Percentiles rank a stretch among this genome's conserved stretches.
Evolutionary conservation across 2,888 invertebrate genomes (phyloP).

Genomic region (Idaea straminata): DNA sequence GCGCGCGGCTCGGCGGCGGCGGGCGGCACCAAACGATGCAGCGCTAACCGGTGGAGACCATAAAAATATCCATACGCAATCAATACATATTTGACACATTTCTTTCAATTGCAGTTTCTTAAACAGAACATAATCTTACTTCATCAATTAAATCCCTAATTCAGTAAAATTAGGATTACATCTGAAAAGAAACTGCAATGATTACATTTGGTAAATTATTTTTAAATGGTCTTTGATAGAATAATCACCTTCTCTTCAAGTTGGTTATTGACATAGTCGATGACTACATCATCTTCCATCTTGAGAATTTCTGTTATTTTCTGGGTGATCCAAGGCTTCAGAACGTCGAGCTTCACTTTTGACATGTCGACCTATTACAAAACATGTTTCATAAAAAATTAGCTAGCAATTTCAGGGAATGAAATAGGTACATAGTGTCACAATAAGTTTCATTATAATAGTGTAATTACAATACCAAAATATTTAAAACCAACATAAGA

Average conservation of each 20-base stretch:
- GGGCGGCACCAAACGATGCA: constrained; percentile 66
- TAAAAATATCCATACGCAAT: constrained; percentile 80
- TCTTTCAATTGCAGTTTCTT: constrained; percentile 77
- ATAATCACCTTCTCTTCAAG: constrained; percentile 93
- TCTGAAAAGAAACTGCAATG: constrained; percentile 74
- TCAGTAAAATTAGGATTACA: constrained; percentile 12
- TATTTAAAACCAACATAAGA: neutral
- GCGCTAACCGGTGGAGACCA: constrained; percentile 77
- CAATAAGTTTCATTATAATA: too few relatives aligned
- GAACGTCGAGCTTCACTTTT: constrained; percentile 97
- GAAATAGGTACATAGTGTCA: neutral
- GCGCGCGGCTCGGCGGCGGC: constrained; percentile 62
- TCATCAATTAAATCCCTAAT: constrained; percentile 12
- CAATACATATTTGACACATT: constrained; percentile 73
- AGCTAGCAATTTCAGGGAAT: neutral
- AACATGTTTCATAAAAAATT: neutral
- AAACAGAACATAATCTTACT: constrained; percentile 34
- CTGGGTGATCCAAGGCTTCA: constrained; percentile 99
- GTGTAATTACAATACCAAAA: too few relatives aligned
- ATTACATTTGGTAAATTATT: constrained; percentile 60
- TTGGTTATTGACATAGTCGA: constrained; percentile 99
- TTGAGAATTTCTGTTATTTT: constrained; percentile 97
- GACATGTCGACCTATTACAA: constrained; percentile 92
- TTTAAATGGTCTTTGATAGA: constrained; percentile 31
- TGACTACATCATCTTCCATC: constrained; percentile 99